These are phyloP conservation scores for Lutjanus campechanus DNA, from an alignment of 2,797 vertebrate genomes.

Conservation along the genomic window DNA sequence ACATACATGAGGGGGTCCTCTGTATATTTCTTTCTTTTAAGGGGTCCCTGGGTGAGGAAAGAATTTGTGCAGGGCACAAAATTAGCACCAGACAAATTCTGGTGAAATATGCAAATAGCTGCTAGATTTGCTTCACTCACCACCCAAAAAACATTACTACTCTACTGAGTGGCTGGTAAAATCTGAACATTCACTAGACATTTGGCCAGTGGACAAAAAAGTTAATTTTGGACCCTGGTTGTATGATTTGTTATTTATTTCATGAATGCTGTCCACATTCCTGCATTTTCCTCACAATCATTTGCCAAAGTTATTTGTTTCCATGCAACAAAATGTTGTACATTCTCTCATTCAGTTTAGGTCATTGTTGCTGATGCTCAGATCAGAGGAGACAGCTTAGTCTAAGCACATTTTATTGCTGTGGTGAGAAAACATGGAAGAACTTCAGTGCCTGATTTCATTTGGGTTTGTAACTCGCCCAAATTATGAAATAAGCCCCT, in stretches of 20 bases:
- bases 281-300: neutral
- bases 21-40: too few species aligned
- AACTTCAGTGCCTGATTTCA: conserved; percentile 32
- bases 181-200: too few species aligned
- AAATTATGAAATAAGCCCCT: conserved; percentile 48
- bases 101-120: too few species aligned
- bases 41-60: too few species aligned
- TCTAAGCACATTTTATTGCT: conserved; percentile 39
- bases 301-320: neutral
- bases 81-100: too few species aligned
- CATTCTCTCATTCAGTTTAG: neutral
- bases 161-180: too few species aligned
- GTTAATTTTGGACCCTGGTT: too few species aligned
- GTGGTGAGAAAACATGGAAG: conserved; percentile 21
- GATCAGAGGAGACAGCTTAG: conserved; percentile 14
- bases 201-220: too few species aligned
- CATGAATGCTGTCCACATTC: neutral
- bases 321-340: neutral
- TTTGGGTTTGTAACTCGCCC: conserved; percentile 38
- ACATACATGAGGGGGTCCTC: too few species aligned
- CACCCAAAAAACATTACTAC: too few species aligned
- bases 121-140: too few species aligned
- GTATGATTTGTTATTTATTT: neutral
- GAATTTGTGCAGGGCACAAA: too few species aligned
- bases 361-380: conserved; percentile 17